Conservation (phyloP, 2,113 vertebrate species). For the Oreochromis niloticus region DNA sequence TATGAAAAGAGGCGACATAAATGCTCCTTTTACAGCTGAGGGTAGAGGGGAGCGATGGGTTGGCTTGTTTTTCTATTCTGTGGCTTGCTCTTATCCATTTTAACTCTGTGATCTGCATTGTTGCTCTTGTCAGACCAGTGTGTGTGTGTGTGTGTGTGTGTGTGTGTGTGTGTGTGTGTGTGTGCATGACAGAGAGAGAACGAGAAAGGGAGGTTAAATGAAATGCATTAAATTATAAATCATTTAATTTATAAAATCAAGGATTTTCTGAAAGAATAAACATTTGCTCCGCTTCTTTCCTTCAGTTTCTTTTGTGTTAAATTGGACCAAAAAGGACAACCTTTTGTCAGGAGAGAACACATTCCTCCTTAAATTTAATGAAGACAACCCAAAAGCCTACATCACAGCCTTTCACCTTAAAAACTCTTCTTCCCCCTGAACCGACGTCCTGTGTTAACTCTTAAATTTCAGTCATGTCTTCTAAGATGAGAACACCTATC, state of each 20-base stretch:
- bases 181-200: neutral
- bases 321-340: neutral
- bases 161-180: neutral
- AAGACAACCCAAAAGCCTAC: neutral
- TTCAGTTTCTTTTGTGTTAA: neutral
- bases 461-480: neutral
- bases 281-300: neutral
- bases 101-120: neutral
- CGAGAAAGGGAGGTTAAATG: neutral
- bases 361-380: neutral
- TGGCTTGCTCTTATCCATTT: neutral
- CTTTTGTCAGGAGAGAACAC: neutral
- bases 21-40: constrained; percentile 51
- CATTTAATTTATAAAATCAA: neutral
- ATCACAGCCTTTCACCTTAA: neutral
- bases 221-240: neutral
- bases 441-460: neutral
- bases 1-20: constrained; percentile 68
- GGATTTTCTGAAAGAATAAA: neutral
- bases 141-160: neutral
- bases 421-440: neutral
- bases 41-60: neutral
- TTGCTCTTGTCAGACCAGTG: neutral
- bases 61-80: neutral
- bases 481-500: neutral